Evolutionary conservation across 2,113 vertebrate species (phyloP), one percentile per base, ranked within the genome.

Genomic region (Vidua chalybeata): DNA sequence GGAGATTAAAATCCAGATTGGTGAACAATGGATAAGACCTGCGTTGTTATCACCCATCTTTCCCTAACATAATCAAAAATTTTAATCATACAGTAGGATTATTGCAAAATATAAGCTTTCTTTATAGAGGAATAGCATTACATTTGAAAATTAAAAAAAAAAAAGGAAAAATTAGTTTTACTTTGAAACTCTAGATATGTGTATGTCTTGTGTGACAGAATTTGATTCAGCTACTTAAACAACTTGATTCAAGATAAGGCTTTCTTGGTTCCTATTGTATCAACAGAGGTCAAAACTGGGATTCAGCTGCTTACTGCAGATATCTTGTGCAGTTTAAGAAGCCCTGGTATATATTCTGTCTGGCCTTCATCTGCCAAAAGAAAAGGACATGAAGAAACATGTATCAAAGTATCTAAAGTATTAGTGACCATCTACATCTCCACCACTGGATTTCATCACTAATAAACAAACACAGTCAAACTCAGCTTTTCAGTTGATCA

Each of bases 101-200:
- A 48, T 16, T 59, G 41, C 8, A 92, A 72, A 90, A 76, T 10
- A 68, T 11, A 80, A 54, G 3, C 3, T 77, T 77, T 61, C 10
- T 41, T 7, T 69, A 5, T 8, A 24, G 16, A 79, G 5, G 16
- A 80, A 76, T 33, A 72, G 0, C 6, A 28, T 61, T 0, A 17
- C 5, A 27, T 39, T 59, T 52, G 27, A 68, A 76, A 67, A 48
- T 41, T 0, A 3, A 23, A 33, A 8, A 17, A 17, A n/a, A 55
- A 59, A 45, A 11, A 19, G 2, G 6, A 51, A 6, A 6, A 76
- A 28, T 6, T 0, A 16, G 3, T 16, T 28, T 55, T 87, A 31
- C 8, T 74, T 55, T 67, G 17, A 4, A 71, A 49, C 26, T 55
- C 11, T 17, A n/a, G 15, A 10, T 33, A 1, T 52, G 54, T 49